Conservation (phyloP, 2,113 vertebrate genomes). For the Alouatta palliata region DNA sequence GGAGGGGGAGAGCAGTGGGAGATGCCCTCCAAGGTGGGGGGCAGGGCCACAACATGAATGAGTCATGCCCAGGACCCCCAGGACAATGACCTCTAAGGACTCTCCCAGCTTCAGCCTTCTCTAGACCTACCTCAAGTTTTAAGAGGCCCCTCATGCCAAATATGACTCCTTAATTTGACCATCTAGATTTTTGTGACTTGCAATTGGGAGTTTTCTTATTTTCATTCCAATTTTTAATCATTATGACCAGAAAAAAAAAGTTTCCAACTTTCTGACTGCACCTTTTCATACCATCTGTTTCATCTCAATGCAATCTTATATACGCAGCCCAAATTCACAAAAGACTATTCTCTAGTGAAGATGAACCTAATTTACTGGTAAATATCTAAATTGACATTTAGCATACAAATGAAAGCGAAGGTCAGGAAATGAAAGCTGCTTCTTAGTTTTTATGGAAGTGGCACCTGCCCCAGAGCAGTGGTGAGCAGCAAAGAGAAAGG, state of each 20-base stretch:
- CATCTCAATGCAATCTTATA: neutral
- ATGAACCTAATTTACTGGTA: constrained; percentile 25
- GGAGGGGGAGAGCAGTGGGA: no score
- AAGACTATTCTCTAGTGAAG: constrained; percentile 10
- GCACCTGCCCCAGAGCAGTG: neutral
- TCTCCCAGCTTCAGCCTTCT: neutral
- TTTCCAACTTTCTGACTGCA: neutral
- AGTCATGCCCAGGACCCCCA: neutral
- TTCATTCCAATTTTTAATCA: constrained; percentile 21
- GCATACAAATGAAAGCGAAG: neutral
- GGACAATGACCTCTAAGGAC: neutral
- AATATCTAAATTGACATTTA: constrained; percentile 18
- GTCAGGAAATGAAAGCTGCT: constrained; percentile 19
- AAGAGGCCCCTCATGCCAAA: neutral
- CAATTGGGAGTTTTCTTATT: constrained; percentile 16
- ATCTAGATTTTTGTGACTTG: constrained; percentile 24
- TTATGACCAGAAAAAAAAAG: neutral
- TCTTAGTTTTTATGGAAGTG: neutral
- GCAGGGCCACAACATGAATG: neutral
- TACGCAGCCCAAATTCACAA: neutral
- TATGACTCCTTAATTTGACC: neutral
- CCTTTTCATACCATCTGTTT: neutral
- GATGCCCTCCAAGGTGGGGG: neutral
- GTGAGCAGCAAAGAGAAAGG: constrained; percentile 22
- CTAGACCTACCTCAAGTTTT: neutral